Evolutionary conservation across 2,888 invertebrate genomes (phyloP).

Genomic region (Acleris laterana): DNA sequence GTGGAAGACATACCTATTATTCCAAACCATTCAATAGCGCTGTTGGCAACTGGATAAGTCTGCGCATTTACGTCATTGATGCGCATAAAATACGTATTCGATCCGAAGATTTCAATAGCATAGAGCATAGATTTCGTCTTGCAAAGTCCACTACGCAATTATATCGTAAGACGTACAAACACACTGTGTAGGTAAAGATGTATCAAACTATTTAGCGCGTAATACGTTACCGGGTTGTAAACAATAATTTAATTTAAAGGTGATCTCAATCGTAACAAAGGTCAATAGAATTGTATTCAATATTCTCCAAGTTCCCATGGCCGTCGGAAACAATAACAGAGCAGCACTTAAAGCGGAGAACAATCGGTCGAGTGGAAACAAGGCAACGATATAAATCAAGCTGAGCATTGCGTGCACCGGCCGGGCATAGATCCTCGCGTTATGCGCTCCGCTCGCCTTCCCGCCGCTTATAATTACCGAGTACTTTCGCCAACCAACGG

Average conservation of each 20-base stretch:
- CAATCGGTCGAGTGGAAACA: conserved; percentile 78
- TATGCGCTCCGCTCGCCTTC: conserved; percentile 59
- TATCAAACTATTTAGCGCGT: too few species aligned
- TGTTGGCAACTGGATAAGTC: conserved; percentile 64
- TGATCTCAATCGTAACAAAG: conserved; percentile 58
- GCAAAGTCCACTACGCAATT: neutral
- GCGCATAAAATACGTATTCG: conserved; percentile 55
- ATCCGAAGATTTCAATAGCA: conserved; percentile 5
- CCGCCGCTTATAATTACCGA: conserved; percentile 77
- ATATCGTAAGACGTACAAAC: neutral
- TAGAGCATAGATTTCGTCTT: too few species aligned
- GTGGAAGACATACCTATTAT: conserved; percentile 61
- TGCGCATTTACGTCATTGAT: conserved; percentile 65
- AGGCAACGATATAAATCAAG: conserved; percentile 81
- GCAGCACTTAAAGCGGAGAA: conserved; percentile 74
- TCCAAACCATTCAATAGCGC: conserved; percentile 55
- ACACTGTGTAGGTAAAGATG: neutral
- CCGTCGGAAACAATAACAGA: conserved; percentile 75
- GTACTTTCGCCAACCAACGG: conserved; percentile 80
- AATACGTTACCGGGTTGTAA: conserved; percentile 41
- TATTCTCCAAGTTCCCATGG: conserved; percentile 65
- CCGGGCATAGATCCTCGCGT: conserved; percentile 77
- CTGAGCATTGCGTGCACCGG: conserved; percentile 78
- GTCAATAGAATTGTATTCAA: conserved; percentile 63
- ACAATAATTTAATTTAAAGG: conserved; percentile 51